These are phyloP conservation scores for Pseudoips prasinana DNA, from an alignment of 2,888 invertebrate species.

Conservation along the genomic window DNA sequence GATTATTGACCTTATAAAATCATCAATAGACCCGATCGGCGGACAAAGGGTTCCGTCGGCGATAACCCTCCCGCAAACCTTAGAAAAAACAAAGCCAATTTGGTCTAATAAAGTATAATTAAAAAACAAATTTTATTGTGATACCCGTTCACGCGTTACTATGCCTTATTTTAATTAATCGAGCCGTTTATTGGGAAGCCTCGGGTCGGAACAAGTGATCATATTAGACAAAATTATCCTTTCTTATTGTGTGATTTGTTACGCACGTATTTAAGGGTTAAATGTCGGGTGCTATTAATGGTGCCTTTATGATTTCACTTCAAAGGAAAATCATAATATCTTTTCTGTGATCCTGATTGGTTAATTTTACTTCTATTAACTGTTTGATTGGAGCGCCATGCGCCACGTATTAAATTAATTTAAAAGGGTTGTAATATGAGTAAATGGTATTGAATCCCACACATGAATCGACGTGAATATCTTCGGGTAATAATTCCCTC, in stretches of 20 bases:
- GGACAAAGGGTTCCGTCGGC: slow-evolving; percentile 63
- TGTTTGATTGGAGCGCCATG: slow-evolving; percentile 47
- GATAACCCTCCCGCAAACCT: slow-evolving; percentile 43
- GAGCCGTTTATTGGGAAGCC: slow-evolving; percentile 56
- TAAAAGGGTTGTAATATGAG: slow-evolving; percentile 12
- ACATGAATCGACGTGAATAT: too few relatives aligned
- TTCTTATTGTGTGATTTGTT: slow-evolving; percentile 64
- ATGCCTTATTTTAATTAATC: slow-evolving; percentile 69
- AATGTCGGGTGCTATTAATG: slow-evolving; percentile 61
- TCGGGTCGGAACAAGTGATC: slow-evolving; percentile 53
- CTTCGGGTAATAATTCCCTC: too few relatives aligned
- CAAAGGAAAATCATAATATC: slow-evolving; percentile 31
- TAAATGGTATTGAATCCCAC: slow-evolving; percentile 1
- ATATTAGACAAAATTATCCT: slow-evolving; percentile 51
- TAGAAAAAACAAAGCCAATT: slow-evolving; percentile 75
- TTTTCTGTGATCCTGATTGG: slow-evolving; percentile 39
- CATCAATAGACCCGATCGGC: slow-evolving; percentile 71
- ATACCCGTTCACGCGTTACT: slow-evolving; percentile 65
- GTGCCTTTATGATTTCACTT: slow-evolving; percentile 43
- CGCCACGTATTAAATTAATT: slow-evolving; percentile 45
- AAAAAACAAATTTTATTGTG: slow-evolving; percentile 74
- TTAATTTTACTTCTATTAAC: slow-evolving; percentile 41
- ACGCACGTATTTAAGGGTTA: slow-evolving; percentile 53
- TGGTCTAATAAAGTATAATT: slow-evolving; percentile 74
- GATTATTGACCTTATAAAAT: slow-evolving; percentile 79